Evolutionary conservation across 2,888 invertebrate genomes (phyloP), one percentile per base, ranked within the genome.

Genomic region (Spodoptera littoralis): DNA sequence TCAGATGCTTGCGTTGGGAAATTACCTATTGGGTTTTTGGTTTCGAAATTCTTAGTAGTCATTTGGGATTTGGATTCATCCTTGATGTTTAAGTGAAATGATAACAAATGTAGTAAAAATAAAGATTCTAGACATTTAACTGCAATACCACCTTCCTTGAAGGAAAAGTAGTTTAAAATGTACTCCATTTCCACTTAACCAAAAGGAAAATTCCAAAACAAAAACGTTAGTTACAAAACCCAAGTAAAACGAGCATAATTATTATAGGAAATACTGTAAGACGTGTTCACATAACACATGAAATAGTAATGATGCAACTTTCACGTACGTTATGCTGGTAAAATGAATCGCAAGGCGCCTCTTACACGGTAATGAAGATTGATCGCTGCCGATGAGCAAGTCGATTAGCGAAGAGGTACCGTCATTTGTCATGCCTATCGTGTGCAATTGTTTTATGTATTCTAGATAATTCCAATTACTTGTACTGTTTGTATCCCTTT

Each of bases 351-450:
- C 88, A 82, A 87, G 86, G 86, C 89, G 86, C 85, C 88, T 84
- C 85, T 89, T 90, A 90, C 85, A 85, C 80, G 82, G 85, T 92
- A 93, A 93, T 93, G 93, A 92, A 92, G 94, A 94, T 93, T 92
- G 90, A 94, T 94, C 88, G 84, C 68, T 79, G 76, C 76, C 79
- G 85, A 88, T 89, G 85, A 86, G 82, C 82, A 83, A 79, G 74
- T 79, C 87, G 85, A 88, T 90, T 89, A 88, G 83, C 79, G 77
- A 59, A 81, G 72, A 73, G 80, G 82, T 80, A 81, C 80, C 81
- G 71, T 81, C 82, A 80, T 87, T 85, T 84, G 83, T 86, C 83
- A 83, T 82, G 67, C 51, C 66, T 70, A 75, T 78, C 64, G 46
- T 65, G 60, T 60, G 45, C 66, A 59, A 74, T 79, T 76, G 74